Percentiles rank a stretch among this genome's conserved stretches.
Conservation (phyloP, 2,797 vertebrate genomes). For the Coracias cyanogaster region DNA sequence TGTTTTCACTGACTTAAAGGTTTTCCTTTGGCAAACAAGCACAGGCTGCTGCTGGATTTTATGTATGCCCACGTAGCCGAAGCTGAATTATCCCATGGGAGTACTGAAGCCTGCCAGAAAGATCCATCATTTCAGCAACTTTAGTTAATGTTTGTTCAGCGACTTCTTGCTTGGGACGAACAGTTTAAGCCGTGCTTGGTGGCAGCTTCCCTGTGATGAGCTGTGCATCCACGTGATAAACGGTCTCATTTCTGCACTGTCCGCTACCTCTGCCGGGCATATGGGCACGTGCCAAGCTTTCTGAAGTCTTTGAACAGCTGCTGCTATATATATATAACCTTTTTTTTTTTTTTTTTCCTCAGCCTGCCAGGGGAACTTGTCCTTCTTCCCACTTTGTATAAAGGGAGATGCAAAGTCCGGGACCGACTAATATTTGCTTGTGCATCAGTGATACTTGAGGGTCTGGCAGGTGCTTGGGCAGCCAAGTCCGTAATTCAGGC, state of each 20-base stretch:
- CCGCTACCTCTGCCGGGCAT: constrained; percentile 17
- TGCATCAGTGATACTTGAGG: not conserved
- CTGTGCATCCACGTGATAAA: not conserved
- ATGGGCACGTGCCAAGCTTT: constrained; percentile 18
- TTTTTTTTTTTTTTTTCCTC: not conserved
- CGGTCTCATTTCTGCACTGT: constrained; percentile 12
- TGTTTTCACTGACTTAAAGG: constrained; percentile 9
- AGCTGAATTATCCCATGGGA: constrained; percentile 4
- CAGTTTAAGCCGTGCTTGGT: rapidly evolving
- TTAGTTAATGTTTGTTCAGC: constrained; percentile 8
- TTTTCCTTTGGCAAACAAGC: constrained; percentile 2
- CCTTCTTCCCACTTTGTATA: not conserved
- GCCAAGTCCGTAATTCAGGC: not conserved
- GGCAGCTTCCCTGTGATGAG: not conserved
- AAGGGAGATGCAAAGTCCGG: not conserved
- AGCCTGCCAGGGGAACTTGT: not conserved
- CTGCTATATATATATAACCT: not conserved
- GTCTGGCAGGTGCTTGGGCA: not conserved
- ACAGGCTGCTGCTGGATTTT: not conserved
- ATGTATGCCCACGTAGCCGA: not conserved
- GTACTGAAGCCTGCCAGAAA: not conserved
- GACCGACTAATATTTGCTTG: not conserved
- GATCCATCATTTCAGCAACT: constrained; percentile 36
- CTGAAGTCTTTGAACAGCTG: constrained; percentile 53
- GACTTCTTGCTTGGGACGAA: not conserved